Evolutionary conservation across 2,888 invertebrate species (phyloP), one percentile per base, ranked within the genome.

Genomic region (Trichopria drosophilae): DNA sequence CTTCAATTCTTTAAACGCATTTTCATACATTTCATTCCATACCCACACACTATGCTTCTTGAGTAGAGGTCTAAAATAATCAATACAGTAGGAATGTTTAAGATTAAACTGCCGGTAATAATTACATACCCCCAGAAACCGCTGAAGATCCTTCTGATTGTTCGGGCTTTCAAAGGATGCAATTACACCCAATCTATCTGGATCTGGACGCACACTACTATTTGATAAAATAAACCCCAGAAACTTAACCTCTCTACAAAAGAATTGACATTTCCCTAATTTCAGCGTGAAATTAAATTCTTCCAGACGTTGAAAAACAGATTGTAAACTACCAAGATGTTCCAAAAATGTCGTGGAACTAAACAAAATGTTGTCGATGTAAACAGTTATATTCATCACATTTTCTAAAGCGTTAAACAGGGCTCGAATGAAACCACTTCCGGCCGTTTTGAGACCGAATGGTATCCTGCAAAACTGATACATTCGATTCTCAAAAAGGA

Each of bases 401-500:
- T 1, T 77, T 77, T 7, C 58, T 12, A 4, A 39, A 3, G 63
- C 52, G 6, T 51, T 7, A 28, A 52, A 52, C 15, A 66, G 32
- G 3, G 58, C 50, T 6, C 58, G 18, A 9, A 61, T 58, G 36
- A 66, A 66, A 3, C 58, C 58, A n/a, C 53, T 58, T 6, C 62
- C 62, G 2, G 61, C 62, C 0, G 61, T 62, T 44, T 64, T 64
- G 3, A 68, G 26, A 4, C 65, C 67, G 36, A 67, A 69, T 1
- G 68, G 67, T 7, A 68, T 46, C 2, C 57, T 44, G 29, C 26
- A 44, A 55, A 64, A 31, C 37, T 57, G 51, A 47, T 62, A 43
- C 40, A 58, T n/a, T n/a, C n/a, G n/a, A n/a, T n/a, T n/a, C n/a
- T n/a, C n/a, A n/a, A n/a, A n/a, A n/a, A n/a, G n/a, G n/a, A n/a